Conservation (phyloP, 2,113 vertebrate species). For the Apteryx owenii region DNA sequence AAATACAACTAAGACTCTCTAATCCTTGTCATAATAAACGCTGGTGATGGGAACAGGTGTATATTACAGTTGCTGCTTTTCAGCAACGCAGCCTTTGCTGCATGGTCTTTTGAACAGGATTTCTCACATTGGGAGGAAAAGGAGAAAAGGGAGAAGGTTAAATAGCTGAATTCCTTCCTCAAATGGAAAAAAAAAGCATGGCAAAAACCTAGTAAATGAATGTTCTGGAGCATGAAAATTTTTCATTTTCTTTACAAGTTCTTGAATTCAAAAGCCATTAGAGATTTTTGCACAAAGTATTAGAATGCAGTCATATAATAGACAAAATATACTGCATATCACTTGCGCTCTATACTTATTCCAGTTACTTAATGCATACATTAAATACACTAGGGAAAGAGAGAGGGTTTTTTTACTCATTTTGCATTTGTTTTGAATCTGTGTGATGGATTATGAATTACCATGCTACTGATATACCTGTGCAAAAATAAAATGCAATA, state of each 20-base stretch:
- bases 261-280: constrained; percentile 34
- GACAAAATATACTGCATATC: neutral
- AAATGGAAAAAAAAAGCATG: neutral
- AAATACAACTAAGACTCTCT: constrained; percentile 50
- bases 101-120: neutral
- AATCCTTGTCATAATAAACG: constrained; percentile 50
- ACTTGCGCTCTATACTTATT: neutral
- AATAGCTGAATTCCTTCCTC: neutral
- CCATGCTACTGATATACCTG: constrained; percentile 44
- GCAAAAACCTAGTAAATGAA: neutral
- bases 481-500: constrained; percentile 49
- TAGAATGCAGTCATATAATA: constrained; percentile 24
- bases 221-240: neutral
- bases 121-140: neutral
- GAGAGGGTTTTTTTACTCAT: neutral
- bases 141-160: neutral
- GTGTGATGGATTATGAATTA: constrained; percentile 52
- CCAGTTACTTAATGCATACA: neutral
- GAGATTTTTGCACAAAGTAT: constrained; percentile 28
- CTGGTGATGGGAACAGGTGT: constrained; percentile 28
- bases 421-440: constrained; percentile 44
- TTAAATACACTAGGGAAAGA: constrained; percentile 11
- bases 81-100: neutral
- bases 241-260: neutral
- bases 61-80: constrained; percentile 37